Base-by-base conservation (phyloP, 2,888 invertebrate genomes). In the Sacculina carcini region DNA sequence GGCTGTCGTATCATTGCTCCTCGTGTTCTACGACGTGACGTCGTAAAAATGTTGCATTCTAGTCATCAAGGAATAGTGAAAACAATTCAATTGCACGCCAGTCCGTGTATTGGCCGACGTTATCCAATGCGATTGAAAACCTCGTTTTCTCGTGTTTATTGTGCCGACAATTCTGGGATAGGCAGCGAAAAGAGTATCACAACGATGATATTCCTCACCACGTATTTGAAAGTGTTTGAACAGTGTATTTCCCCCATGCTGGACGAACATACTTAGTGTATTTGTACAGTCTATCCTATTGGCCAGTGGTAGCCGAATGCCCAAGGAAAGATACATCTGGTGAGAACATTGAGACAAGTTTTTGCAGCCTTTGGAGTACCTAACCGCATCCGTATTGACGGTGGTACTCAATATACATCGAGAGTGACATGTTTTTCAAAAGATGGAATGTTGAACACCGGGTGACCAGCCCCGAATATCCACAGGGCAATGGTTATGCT, bases 1-100 rank as follows among this genome's bases (percentile, higher is more conserved):
- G 58, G 56, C 21, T 21, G 52, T 1, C 34, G 58, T 16, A 53
- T 56, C 2, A 21, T 57, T 16, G 54, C 56, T 19, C 56, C 57
- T 6, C 26, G 2, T 9, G 21, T 7, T 12, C 52, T 54, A 3
- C 48, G 47, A 16, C 14, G 53, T 2, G 29, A 39, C 12, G 28
- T 54, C 3, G 47, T 57, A 2, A 16, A 24, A 1, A 19, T 53
- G 10, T 48, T 54, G 9, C 56, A 56, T 21, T 32, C 48, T 10
- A 29, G 36, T 16, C 56, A 53, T 31, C 39, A 50, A 12, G 58
- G 57, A 6, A 52, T 56, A 10, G 53, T 52, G 3, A n/a, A 38
- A 14, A 57, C 56, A 42, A 57, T 56, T n/a, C 23, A 49, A 2
- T 31, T 5, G 55, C 56, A 7, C 44, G 55, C 7, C 54, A 56